Percentiles rank a stretch among this genome's conserved stretches.
These are phyloP conservation scores for Trichopoda pennipes DNA, from an alignment of 2,888 invertebrate genomes.

Conservation along the genomic window DNA sequence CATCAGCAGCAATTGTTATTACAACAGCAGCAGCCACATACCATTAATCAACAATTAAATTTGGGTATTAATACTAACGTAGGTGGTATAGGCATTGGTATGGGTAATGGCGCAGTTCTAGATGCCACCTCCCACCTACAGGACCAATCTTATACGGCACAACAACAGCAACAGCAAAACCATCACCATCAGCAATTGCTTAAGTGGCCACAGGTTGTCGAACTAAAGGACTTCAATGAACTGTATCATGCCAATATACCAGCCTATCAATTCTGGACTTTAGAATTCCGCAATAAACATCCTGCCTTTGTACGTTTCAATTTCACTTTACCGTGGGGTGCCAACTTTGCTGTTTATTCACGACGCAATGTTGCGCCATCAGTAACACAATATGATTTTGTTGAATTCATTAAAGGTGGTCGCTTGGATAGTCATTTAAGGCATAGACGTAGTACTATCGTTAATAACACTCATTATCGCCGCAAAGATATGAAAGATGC, in stretches of 20 bases:
- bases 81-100: constrained; percentile 24
- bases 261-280: constrained; percentile 96
- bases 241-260: constrained; percentile 92
- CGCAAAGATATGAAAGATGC: constrained; percentile 59
- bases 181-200: constrained; percentile 86
- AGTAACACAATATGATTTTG: constrained; percentile 98
- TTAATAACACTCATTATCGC: constrained; percentile 49
- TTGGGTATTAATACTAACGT: constrained; percentile 68
- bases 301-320: constrained; percentile 94
- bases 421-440: constrained; percentile 89
- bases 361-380: constrained; percentile 97
- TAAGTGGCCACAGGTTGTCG: constrained; percentile 89
- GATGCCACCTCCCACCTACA: constrained; percentile 72
- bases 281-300: constrained; percentile 94
- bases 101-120: constrained; percentile 66
- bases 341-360: constrained; percentile 97
- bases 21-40: constrained; percentile 82
- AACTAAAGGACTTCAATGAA: constrained; percentile 92
- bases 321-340: constrained; percentile 94
- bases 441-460: constrained; percentile 79
- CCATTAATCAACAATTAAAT: constrained; percentile 75
- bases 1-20: constrained; percentile 83
- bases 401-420: constrained; percentile 94
- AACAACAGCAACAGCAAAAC: constrained; percentile 78
- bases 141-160: constrained; percentile 78